Evolutionary conservation across 2,113 vertebrate genomes (phyloP).

Genomic region (Nerophis lumbriciformis): DNA sequence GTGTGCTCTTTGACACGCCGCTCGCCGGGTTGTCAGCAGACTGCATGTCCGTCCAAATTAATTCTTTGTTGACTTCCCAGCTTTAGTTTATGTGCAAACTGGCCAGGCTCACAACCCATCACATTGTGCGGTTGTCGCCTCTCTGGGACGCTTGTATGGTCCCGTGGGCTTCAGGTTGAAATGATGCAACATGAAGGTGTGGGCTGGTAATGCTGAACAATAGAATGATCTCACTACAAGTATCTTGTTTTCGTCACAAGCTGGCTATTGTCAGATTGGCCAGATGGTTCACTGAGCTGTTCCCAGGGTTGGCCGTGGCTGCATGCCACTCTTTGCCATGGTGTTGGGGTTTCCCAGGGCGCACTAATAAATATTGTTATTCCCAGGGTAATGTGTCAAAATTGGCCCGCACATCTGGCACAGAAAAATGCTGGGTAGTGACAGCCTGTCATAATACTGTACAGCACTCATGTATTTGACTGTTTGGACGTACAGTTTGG

Average conservation of each 20-base stretch:
- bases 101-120: slow-evolving; percentile 8
- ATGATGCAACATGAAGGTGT: slow-evolving; percentile 15
- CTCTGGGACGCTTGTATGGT: slow-evolving; percentile 25
- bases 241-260: slow-evolving; percentile 4
- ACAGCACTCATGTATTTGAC: slow-evolving; percentile 8
- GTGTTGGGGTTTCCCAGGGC: slow-evolving; percentile 55
- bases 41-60: slow-evolving; percentile 1
- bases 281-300: slow-evolving; percentile 66
- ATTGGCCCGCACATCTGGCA: slow-evolving; percentile 41
- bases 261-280: slow-evolving; percentile 35
- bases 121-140: not conserved
- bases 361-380: slow-evolving; percentile 49
- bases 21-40: slow-evolving; percentile 12
- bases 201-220: slow-evolving; percentile 21
- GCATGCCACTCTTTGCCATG: slow-evolving; percentile 58
- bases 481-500: no score
- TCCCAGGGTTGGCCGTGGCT: slow-evolving; percentile 52
- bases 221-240: slow-evolving; percentile 33
- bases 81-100: slow-evolving; percentile 4
- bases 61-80: slow-evolving; percentile 6
- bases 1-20: slow-evolving; percentile 7
- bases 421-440: slow-evolving; percentile 11
- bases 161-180: slow-evolving; percentile 13
- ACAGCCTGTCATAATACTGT: slow-evolving; percentile 1
- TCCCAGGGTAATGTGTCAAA: slow-evolving; percentile 43